These are phyloP conservation scores for Coracias cyanogaster DNA, from an alignment of 2,797 vertebrate genomes.

Conservation along the genomic window DNA sequence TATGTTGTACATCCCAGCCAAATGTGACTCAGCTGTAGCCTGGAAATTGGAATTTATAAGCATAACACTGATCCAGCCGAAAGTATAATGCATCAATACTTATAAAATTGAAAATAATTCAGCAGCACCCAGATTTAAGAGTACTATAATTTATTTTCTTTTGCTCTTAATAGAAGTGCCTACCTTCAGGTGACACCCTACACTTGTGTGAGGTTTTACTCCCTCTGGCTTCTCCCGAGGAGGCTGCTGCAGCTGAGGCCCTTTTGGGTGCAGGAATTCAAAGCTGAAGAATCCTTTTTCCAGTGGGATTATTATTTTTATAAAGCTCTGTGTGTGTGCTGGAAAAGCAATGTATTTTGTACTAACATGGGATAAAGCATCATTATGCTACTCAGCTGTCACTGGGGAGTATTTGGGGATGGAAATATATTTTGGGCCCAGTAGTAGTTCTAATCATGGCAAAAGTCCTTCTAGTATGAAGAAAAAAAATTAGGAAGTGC, in stretches of 20 bases:
- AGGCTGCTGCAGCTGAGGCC: neutral
- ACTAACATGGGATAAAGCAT: neutral
- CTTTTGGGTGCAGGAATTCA: neutral
- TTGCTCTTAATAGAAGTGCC: neutral
- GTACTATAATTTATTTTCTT: neutral
- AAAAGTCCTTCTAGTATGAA: neutral
- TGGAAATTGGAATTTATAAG: neutral
- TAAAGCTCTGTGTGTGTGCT: neutral
- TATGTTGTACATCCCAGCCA: neutral
- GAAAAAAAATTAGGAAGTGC: neutral
- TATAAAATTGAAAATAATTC: neutral
- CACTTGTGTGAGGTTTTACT: neutral
- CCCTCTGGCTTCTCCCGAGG: neutral
- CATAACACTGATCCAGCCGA: neutral
- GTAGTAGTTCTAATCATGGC: neutral
- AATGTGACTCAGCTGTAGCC: neutral
- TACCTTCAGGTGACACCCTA: neutral
- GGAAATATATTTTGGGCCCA: neutral
- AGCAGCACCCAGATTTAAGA: neutral
- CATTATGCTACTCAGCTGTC: slow-evolving; percentile 5
- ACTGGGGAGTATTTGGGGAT: neutral
- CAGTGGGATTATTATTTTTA: slow-evolving; percentile 27
- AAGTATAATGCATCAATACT: neutral
- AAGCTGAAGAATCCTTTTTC: neutral
- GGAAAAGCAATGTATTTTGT: slow-evolving; percentile 50